phyloP scores from a whole-genome alignment of 1,140 invertebrate species.

The Zaprionus taronus region DNA sequence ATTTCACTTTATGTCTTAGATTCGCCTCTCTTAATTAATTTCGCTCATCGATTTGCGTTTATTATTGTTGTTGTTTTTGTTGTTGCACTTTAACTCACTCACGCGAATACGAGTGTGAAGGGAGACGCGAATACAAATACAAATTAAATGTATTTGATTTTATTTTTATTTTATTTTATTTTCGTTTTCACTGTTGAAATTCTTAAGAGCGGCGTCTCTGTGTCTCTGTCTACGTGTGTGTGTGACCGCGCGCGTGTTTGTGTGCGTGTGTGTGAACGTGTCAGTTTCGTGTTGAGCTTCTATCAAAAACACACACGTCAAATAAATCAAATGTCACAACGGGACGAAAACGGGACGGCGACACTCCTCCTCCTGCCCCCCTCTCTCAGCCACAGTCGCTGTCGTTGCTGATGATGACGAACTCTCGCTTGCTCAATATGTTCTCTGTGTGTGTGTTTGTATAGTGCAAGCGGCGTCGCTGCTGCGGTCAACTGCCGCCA shows the following conservation, averaged over 20 bases:
- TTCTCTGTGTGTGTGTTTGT: slow-evolving; percentile 42
- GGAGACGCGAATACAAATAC: slow-evolving; percentile 18
- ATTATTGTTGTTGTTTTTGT: slow-evolving; percentile 17
- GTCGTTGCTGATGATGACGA: slow-evolving; percentile 61
- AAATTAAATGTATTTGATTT: slow-evolving; percentile 65
- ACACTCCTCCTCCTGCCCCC: slow-evolving; percentile 9
- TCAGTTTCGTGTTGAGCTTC: slow-evolving; percentile 83
- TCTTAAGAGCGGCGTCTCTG: slow-evolving; percentile 47
- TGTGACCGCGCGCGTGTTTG: slow-evolving; percentile 16
- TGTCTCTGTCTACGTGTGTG: slow-evolving; percentile 11
- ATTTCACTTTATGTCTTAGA: slow-evolving; percentile 22
- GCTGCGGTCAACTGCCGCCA: slow-evolving; percentile 79
- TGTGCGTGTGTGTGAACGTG: slow-evolving; percentile 59
- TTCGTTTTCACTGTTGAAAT: slow-evolving; percentile 58
- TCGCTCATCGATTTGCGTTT: slow-evolving; percentile 51
- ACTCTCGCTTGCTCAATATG: slow-evolving; percentile 49
- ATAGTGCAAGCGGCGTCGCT: slow-evolving; percentile 55
- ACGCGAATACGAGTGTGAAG: neutral
- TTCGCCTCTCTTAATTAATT: slow-evolving; percentile 46
- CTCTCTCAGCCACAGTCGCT: neutral
- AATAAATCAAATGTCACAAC: slow-evolving; percentile 84
- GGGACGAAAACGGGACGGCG: slow-evolving; percentile 16
- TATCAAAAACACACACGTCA: slow-evolving; percentile 84
- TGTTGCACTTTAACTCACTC: slow-evolving; percentile 39
- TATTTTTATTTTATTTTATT: slow-evolving; percentile 70